Percentiles rank a stretch among this genome's conserved stretches.
phyloP scores from a whole-genome alignment of 2,113 vertebrate species.

The Epinephelus moara region DNA sequence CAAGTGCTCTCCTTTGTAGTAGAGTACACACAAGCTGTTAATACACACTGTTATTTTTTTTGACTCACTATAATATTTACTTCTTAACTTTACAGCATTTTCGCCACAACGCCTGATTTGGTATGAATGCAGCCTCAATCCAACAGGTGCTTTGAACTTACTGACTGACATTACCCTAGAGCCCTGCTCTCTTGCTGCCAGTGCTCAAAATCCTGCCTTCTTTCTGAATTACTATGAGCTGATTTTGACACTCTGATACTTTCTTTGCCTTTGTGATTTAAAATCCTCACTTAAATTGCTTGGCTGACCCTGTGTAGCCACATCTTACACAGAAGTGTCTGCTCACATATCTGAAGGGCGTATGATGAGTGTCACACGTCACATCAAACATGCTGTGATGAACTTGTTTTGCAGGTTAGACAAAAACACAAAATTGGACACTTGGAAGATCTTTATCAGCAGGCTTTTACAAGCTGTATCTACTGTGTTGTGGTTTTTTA shows the following conservation, averaged over 20 bases:
- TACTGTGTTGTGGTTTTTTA: neutral
- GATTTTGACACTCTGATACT: neutral
- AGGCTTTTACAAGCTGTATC: neutral
- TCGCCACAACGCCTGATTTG: no score
- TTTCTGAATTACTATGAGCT: neutral
- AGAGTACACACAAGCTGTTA: no score
- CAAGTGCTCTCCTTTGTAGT: no score
- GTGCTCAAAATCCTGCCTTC: neutral
- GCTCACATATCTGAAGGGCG: neutral
- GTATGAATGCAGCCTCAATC: neutral
- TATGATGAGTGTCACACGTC: neutral
- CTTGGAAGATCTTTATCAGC: neutral
- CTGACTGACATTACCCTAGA: neutral
- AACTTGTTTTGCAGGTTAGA: constrained; percentile 3
- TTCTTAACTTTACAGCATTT: no score
- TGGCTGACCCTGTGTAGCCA: neutral
- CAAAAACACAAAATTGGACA: neutral
- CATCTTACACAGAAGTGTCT: neutral
- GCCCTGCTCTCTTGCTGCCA: neutral
- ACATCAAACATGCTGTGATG: neutral
- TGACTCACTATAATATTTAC: no score
- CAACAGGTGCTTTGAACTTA: neutral
- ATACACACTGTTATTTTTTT: no score
- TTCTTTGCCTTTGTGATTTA: neutral
- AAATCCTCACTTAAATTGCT: neutral